Conservation (phyloP, 2,888 invertebrate genomes). For the Nymphalis polychloros region DNA sequence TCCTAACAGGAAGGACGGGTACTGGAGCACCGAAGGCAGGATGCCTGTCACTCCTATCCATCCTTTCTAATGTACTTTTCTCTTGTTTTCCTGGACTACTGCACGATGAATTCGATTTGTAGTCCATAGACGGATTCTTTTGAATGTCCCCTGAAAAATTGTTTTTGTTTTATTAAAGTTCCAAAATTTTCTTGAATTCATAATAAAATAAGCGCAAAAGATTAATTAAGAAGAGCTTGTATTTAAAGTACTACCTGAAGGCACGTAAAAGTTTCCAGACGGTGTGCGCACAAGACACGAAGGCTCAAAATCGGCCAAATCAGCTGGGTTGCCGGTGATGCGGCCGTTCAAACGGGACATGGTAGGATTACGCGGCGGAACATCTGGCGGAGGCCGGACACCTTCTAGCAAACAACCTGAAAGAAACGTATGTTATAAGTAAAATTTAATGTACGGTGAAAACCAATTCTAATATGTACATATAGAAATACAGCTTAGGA, state of each 20-base stretch:
- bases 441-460: no score
- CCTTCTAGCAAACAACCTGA: constrained; percentile 93
- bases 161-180: constrained; percentile 33
- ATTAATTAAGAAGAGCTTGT: constrained; percentile 23
- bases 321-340: constrained; percentile 90
- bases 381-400: constrained; percentile 92
- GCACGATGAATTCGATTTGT: constrained; percentile 93
- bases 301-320: constrained; percentile 91
- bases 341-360: constrained; percentile 95
- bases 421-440: constrained; percentile 19
- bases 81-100: constrained; percentile 88
- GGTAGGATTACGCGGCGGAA: constrained; percentile 92
- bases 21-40: constrained; percentile 85
- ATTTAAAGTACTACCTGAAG: constrained; percentile 83
- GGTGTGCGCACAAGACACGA: constrained; percentile 95
- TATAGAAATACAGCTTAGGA: no score
- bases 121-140: constrained; percentile 93
- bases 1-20: constrained; percentile 88
- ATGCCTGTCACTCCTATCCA: constrained; percentile 83
- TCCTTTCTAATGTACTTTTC: constrained; percentile 77
- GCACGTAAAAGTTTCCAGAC: constrained; percentile 96
- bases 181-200: no score
- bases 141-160: constrained; percentile 88
- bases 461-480: no score
- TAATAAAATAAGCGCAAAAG: no score